Base-by-base conservation (phyloP, 2,888 invertebrate genomes). In the Noctua pronuba region DNA sequence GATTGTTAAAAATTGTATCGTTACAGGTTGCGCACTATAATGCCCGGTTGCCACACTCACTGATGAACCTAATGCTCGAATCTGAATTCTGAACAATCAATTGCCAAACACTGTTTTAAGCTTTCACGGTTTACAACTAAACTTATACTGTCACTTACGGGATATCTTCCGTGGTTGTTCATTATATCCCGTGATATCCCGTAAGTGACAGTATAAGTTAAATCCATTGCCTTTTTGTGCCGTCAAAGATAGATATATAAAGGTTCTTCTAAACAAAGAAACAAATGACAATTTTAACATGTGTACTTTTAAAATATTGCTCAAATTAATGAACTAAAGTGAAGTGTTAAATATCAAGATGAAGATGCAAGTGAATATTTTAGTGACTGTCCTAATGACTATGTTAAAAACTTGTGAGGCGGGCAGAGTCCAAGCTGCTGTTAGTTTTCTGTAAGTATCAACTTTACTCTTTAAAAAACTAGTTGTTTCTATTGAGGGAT, bases 391-490 rank as follows among this genome's bases (percentile, higher is more conserved):
- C 71, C 28, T 94, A 62, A 77, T 92, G 66, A 84, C 90, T 46
- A 66, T 92, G 6, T 68, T 93, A 49, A 90, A 89, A 49, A 80
- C 84, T 58, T 88, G 86, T 66, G 90, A 92, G 1, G 92, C 93
- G 0, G 93, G 94, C 2, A 91, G 95, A 78, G 96, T 96, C 5
- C 94, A 96, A 76, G 95, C 95, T 13, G 95, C 96, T 35, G 96
- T 96, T 1, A 96, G 93, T 87, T 96, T 96, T 85, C 77, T 96
- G 96, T 96, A 87, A 96, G 96, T 96, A 87, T 38, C 16, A 24
- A n/a, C 28, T 28, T 28, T 58, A 58, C 6, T 16, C 1, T 44
- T 44, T 41, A 55, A 11, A n/a, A 4, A n/a, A n/a, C 52, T 11
- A n/a, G 11, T n/a, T n/a, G 52, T n/a, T 4, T 55, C n/a, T n/a